These are phyloP conservation scores for Caerostris darwini DNA, from an alignment of 1,140 invertebrate genomes.

Conservation along the genomic window DNA sequence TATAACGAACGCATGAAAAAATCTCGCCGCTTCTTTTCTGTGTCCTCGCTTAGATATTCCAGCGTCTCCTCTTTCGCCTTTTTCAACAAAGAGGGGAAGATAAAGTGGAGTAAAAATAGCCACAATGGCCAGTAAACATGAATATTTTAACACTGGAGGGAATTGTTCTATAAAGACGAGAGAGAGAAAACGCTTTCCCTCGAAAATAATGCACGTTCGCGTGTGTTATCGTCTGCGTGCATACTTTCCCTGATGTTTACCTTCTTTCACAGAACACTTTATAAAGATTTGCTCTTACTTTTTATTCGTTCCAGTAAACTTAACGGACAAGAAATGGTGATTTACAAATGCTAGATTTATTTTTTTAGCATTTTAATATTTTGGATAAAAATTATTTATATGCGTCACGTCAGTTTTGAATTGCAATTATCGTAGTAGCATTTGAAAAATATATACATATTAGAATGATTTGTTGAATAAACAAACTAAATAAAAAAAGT, in stretches of 20 bases:
- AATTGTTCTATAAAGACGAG: background rate
- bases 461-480: too few species aligned
- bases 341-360: background rate
- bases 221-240: background rate
- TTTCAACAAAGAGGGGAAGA: background rate
- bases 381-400: background rate
- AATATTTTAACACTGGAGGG: constrained; percentile 25
- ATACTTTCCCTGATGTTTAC: background rate
- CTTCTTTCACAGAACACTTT: background rate
- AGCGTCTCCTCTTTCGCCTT: background rate
- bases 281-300: background rate
- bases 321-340: background rate
- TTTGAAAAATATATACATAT: too few species aligned
- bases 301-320: background rate
- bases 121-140: constrained; percentile 28
- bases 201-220: background rate
- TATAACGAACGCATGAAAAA: background rate
- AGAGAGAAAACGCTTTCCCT: background rate
- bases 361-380: background rate
- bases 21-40: background rate
- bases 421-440: background rate
- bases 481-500: too few species aligned
- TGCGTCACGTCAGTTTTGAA: background rate
- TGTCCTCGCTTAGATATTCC: background rate
- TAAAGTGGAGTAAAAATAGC: constrained; percentile 44